Base-by-base conservation (phyloP, 2,113 vertebrate genomes). In the Clupea harengus region DNA sequence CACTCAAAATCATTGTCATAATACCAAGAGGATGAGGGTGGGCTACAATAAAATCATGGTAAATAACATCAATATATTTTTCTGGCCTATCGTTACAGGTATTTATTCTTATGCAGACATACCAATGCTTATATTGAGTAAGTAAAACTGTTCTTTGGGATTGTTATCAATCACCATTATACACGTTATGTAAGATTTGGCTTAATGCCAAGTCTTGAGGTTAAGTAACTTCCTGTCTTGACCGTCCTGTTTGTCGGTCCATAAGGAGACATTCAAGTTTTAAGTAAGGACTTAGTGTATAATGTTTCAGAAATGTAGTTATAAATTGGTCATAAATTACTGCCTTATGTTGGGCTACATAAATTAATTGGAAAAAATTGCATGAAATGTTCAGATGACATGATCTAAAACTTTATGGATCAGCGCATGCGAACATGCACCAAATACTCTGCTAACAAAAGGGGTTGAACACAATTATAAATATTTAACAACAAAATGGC, bases 401-500 rank as follows among this genome's bases (percentile, higher is more conserved):
- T 54, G 11, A 60, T 4, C 54, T 60, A 60, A 60, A 60, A 60
- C 18, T 18, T 20, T 4, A 60, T 22, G 3, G 18, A 60, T 6
- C 54, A 60, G 22, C 54, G 54, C 20, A 54, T 54, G 1, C 13
- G 11, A 54, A 22, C 54, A 20, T 60, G 54, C 18, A 60, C 4
- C 52, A 54, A 54, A 54, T 18, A 22, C 54, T 60, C 18, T 22
- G 54, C 54, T 60, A 60, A 60, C 54, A 60, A 60, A 60, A 60
- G 54, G 54, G 6, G 20, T 60, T 67, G 45, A 46, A 57, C 44
- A 78, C 0, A 45, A 28, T 39, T 2, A 78, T 28, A 82, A 81
- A 90, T 86, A 88, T 81, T 83, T 86, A 87, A 86, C 89, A 89
- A 32, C 64, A 46, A 44, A 64, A 46, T 32, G 84, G 49, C 80